phyloP scores from a whole-genome alignment of 2,797 vertebrate species.

The Myripristis murdjan region DNA sequence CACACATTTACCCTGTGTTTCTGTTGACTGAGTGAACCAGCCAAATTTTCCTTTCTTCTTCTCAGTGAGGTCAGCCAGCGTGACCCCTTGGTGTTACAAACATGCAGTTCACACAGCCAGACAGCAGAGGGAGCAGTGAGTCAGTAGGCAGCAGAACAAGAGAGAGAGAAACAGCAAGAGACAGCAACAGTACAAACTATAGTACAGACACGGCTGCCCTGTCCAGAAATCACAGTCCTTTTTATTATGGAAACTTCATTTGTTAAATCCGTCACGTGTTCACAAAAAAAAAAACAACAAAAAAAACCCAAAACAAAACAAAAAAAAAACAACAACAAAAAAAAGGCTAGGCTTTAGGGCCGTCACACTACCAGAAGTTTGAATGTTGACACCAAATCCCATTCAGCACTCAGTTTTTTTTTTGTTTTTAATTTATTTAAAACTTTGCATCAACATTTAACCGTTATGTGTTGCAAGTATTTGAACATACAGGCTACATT shows the following conservation, averaged over 20 bases:
- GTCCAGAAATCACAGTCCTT: slow-evolving; percentile 31
- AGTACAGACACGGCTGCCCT: slow-evolving; percentile 47
- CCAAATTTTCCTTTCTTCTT: slow-evolving; percentile 97
- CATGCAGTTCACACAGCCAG: slow-evolving; percentile 89
- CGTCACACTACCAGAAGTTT: too few species aligned
- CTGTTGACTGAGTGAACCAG: slow-evolving; percentile 95
- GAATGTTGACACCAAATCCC: too few species aligned
- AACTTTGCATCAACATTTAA: too few species aligned
- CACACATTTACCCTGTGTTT: slow-evolving; percentile 94
- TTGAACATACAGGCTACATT: too few species aligned
- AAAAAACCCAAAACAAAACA: too few species aligned
- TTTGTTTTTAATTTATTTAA: too few species aligned
- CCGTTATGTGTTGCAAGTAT: too few species aligned
- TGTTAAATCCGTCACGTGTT: too few species aligned
- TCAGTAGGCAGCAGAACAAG: slow-evolving; percentile 69
- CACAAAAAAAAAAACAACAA: too few species aligned
- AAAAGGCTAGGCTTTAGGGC: too few species aligned
- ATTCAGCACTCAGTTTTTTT: too few species aligned
- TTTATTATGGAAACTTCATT: background rate
- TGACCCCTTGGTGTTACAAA: slow-evolving; percentile 92
- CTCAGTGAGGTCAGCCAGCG: slow-evolving; percentile 94
- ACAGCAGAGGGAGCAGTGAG: slow-evolving; percentile 90
- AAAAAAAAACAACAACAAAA: too few species aligned
- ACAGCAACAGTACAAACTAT: slow-evolving; percentile 57
- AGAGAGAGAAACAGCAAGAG: slow-evolving; percentile 57